Evolutionary conservation across 2,888 invertebrate genomes (phyloP), one percentile per base, ranked within the genome.

Genomic region (Orthosia cruda): DNA sequence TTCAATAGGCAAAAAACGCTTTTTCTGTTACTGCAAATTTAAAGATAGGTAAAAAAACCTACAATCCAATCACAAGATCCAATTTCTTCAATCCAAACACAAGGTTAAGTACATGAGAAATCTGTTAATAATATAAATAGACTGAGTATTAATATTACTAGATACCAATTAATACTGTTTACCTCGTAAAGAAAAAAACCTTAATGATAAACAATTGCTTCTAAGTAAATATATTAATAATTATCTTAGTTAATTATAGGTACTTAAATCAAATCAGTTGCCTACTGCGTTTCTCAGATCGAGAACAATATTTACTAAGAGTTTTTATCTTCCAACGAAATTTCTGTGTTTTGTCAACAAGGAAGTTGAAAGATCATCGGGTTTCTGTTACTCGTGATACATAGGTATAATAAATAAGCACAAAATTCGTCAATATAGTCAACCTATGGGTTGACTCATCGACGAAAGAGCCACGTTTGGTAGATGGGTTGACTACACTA

Each of bases 291-390:
- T 52, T n/a, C 65, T 26, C 16, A 12, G 16, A 59, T 55, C 9
- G 12, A 57, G 84, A 80, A 74, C 68, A 81, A 81, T 81, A 74
- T 84, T 80, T 71, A 80, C 67, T 15, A 20, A 40, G 45, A 40
- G 9, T 16, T 40, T 59, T 62, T 69, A 72, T 72, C 23, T 61
- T 61, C 18, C 4, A 12, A 50, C 13, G 18, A 64, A 70, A 70
- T 47, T 49, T 67, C 7, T 16, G 57, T 57, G n/a, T 71, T 68
- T 64, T 54, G 62, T 68, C 74, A 84, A 84, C n/a, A 84, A 61
- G 81, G 81, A 84, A 82, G 82, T 71, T 57, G 18, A 71, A 63
- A 82, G 81, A 72, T 72, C 68, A 72, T 32, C 9, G 40, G 65
- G 50, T 57, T 80, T 58, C 15, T 52, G 57, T 47, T 40, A 63